phyloP scores from a whole-genome alignment of 2,113 vertebrate species.

The Anas platyrhynchos region DNA sequence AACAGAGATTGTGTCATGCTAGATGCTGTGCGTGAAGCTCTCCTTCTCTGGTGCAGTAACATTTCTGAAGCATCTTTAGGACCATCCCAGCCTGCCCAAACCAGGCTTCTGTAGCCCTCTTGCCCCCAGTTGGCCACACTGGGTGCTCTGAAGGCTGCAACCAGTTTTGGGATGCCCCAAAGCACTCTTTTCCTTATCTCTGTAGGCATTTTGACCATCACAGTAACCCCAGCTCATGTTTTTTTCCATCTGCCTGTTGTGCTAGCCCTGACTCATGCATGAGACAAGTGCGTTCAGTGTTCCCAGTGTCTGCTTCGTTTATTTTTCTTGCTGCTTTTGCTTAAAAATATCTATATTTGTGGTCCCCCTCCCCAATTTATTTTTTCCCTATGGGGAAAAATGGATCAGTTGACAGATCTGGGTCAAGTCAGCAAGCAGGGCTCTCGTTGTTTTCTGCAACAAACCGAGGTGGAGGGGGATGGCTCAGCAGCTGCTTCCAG shows the following conservation, averaged over 20 bases:
- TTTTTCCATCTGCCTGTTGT: neutral
- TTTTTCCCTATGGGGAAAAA: neutral
- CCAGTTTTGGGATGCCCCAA: neutral
- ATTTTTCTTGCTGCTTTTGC: neutral
- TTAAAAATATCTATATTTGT: neutral
- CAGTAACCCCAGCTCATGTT: accelerated
- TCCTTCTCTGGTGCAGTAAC: accelerated
- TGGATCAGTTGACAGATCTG: conserved; percentile 39
- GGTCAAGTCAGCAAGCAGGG: neutral
- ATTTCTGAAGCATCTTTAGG: neutral
- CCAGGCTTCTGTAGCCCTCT: neutral
- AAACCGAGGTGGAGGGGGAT: neutral
- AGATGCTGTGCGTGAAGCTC: accelerated
- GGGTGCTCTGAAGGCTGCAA: neutral
- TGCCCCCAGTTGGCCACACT: neutral
- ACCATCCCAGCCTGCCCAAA: neutral
- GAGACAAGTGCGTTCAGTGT: accelerated
- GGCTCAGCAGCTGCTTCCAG: neutral
- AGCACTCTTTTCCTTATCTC: neutral
- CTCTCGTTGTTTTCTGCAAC: neutral
- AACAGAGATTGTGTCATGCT: accelerated
- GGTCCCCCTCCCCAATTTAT: neutral
- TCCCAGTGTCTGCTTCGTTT: neutral
- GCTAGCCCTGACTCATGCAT: accelerated
- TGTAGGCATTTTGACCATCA: accelerated